A percentile compares a stretch with the other conserved stretches of the same genome.
Conservation (phyloP, 2,888 invertebrate species). For the Megaustenia siamemsis region DNA sequence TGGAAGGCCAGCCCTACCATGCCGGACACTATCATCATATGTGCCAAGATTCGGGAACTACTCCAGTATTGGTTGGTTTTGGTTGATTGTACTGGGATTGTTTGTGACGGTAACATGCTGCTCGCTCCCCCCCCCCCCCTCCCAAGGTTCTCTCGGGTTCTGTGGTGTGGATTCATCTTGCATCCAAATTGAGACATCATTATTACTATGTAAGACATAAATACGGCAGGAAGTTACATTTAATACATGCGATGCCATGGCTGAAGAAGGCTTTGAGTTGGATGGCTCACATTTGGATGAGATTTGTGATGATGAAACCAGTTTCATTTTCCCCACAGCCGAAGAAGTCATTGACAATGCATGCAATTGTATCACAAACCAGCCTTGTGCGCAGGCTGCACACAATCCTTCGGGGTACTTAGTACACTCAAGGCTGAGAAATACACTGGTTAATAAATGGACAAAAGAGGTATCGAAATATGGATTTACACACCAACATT, state of each 20-base stretch:
- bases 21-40: slow-evolving; percentile 1
- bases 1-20: background rate
- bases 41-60: slow-evolving; percentile 10
- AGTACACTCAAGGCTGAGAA: background rate
- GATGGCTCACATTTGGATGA: background rate
- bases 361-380: too few relatives aligned
- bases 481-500: background rate
- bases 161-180: slow-evolving; percentile 1
- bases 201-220: background rate
- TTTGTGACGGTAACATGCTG: too few relatives aligned
- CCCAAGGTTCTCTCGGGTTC: too few relatives aligned
- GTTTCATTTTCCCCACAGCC: too few relatives aligned
- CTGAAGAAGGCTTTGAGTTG: background rate
- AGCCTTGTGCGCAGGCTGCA: background rate
- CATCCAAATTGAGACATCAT: background rate
- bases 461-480: background rate
- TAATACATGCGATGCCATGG: slow-evolving; percentile 15
- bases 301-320: too few relatives aligned
- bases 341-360: background rate
- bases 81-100: too few relatives aligned
- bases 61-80: slow-evolving; percentile 11
- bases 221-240: background rate
- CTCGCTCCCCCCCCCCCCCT: background rate
- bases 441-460: background rate
- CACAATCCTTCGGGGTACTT: background rate